Percentiles rank a stretch among this genome's conserved stretches.
phyloP scores from a whole-genome alignment of 2,113 vertebrate genomes.

The Struthio camelus region DNA sequence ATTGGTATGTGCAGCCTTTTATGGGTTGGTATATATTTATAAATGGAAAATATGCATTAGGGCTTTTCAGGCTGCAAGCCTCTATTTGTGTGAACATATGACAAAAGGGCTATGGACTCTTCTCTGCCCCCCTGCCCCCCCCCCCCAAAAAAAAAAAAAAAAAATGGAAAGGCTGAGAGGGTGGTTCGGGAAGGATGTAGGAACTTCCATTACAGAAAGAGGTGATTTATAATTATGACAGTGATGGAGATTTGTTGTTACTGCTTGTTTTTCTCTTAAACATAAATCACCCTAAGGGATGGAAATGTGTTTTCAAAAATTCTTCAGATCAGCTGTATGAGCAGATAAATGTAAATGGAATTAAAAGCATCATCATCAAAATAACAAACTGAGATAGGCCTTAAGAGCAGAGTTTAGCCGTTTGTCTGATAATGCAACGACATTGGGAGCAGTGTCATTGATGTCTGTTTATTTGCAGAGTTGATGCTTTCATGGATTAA shows the following conservation, averaged over 20 bases:
- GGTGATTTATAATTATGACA: neutral
- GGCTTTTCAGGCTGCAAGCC: neutral
- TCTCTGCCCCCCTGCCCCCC: no score
- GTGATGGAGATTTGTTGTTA: neutral
- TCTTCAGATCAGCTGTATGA: neutral
- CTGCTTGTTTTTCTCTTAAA: neutral
- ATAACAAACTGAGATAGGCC: neutral
- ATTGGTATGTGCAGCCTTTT: slow-evolving; percentile 13
- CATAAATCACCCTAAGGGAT: neutral
- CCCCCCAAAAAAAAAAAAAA: no score
- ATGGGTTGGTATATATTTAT: neutral
- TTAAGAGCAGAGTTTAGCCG: neutral
- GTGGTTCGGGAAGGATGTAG: slow-evolving; percentile 14
- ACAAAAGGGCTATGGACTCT: neutral
- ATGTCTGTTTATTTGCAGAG: neutral
- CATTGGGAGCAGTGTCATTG: neutral
- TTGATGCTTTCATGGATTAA: neutral
- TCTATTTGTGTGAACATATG: neutral
- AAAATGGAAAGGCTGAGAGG: neutral
- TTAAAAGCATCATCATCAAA: neutral
- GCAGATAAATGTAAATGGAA: neutral
- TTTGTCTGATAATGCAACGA: neutral
- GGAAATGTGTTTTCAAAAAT: neutral
- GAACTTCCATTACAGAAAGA: neutral
- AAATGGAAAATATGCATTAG: neutral